These are phyloP conservation scores for Heptranchias perlo DNA, from an alignment of 2,113 vertebrate species.

Conservation along the genomic window DNA sequence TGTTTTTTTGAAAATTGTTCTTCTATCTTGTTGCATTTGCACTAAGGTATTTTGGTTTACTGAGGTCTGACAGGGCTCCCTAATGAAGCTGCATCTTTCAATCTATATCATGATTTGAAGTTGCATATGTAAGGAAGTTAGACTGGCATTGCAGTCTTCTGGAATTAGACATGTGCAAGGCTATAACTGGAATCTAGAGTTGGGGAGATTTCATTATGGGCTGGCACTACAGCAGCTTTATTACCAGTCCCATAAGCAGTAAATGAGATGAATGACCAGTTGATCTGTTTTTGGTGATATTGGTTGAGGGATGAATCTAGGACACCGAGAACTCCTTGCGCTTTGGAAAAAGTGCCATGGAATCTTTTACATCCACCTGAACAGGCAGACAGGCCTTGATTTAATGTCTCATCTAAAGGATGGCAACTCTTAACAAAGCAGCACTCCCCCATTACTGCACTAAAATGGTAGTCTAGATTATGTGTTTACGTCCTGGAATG, in stretches of 20 bases:
- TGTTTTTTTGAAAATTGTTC: no score
- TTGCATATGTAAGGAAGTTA: no score
- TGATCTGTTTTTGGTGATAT: neutral
- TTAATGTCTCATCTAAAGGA: neutral
- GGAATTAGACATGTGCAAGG: neutral
- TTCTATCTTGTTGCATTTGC: no score
- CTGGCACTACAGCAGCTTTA: no score
- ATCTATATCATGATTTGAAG: no score
- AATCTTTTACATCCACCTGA: neutral
- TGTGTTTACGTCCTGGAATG: neutral
- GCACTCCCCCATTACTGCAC: no score
- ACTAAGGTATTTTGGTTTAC: no score
- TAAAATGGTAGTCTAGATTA: neutral
- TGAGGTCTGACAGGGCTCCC: no score
- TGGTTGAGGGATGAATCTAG: neutral
- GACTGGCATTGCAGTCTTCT: no score
- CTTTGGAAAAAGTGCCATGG: neutral
- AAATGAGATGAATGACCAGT: neutral
- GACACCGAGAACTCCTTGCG: neutral
- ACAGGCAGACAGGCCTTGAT: neutral
- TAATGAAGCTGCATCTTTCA: no score
- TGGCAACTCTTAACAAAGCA: neutral
- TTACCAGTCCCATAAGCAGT: neutral
- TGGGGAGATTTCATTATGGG: neutral
- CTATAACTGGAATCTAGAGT: neutral